Base-by-base conservation (phyloP, 2,888 invertebrate species). In the Archips crataeganus region DNA sequence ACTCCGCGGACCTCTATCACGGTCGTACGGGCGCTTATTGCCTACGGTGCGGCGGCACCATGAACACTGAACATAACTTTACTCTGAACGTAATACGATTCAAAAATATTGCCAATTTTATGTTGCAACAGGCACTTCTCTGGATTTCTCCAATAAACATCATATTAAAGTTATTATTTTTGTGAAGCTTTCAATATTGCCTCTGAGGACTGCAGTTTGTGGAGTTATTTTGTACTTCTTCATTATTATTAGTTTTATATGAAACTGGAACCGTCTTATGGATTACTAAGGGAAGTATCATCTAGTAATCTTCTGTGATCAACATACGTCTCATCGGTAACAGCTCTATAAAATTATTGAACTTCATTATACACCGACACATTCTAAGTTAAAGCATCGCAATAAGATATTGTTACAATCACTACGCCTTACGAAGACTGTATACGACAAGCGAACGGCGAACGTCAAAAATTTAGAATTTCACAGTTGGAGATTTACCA, bases 61-160 rank as follows among this genome's bases (percentile, higher is more conserved):
- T 84, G 85, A 89, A 92, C 91, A 89, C 88, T 83, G 86, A 92
- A 92, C 88, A 85, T 85, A 88, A 89, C 79, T 81, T 85, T 84
- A 87, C 85, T 59, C 85, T 83, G 85, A 92, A 92, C 88, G 84
- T 87, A 91, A 90, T 84, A 91, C 89, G 84, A 90, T 90, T 91
- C 88, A 88, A 93, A 93, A 93, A 93, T 93, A 94, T 94, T 94
- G 94, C 93, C 94, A 94, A 92, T 90, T 89, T 93, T 88, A 90
- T 90, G 92, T 94, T 91, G 91, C 93, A 93, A 93, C 93, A 94
- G 94, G 94, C 94, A 94, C 94, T 94, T 94, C 82, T 92, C 93
- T 93, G 93, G 94, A 94, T 93, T 93, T 86, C 94, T 94, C 94
- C 94, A 93, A 93, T 94, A 93, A 91, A 93, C 91, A 90, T 92